Base-by-base conservation (phyloP, 2,113 vertebrate genomes). In the Stictonetta naevosa region DNA sequence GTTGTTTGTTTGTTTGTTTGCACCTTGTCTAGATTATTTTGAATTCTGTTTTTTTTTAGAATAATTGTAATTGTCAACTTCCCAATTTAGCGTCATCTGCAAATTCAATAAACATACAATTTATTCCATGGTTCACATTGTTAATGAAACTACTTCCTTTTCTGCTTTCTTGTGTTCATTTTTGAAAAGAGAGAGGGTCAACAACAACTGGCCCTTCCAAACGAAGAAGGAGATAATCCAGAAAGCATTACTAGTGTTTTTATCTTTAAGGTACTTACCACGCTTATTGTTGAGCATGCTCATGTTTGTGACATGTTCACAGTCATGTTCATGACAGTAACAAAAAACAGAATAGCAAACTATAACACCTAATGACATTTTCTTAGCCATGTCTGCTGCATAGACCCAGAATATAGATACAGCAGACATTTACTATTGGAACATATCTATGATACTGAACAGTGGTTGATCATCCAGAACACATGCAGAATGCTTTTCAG, bases 231-330 rank as follows among this genome's bases (percentile, higher is more conserved):
- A n/a, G 99, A 99, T 96, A 99, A 99, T 85, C 99, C 99, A 8
- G 99, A 99, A 92, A 99, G 99, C 96, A 99, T 99, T 95, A 99
- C 99, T 71, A 99, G 99, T 1, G 99, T 99, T 92, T 99, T 99
- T 96, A 99, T 99, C 95, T 99, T 98, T 46, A 99, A 99, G 99
- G 99, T 99, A 94, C 22, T 99, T 29, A 99, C 99, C 83, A 99
- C 99, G 0, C 98, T 99, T 78, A 98, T 99, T 96, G 99, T 99
- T 50, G 99, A 99, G 75, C 99, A 99, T 0, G 99, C 99, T 0
- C 99, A 17, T 42, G 14, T 16, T 42, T 42, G 42, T 42, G 42
- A 42, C 40, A 42, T 42, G 42, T 42, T 42, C 99, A 1, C 99
- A 99, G 14, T 82, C 99, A 99, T 97, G 99, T 99, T 76, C 99